These are phyloP conservation scores for Brachionus sp. DNA, from an alignment of 1,140 invertebrate species.

Conservation along the genomic window DNA sequence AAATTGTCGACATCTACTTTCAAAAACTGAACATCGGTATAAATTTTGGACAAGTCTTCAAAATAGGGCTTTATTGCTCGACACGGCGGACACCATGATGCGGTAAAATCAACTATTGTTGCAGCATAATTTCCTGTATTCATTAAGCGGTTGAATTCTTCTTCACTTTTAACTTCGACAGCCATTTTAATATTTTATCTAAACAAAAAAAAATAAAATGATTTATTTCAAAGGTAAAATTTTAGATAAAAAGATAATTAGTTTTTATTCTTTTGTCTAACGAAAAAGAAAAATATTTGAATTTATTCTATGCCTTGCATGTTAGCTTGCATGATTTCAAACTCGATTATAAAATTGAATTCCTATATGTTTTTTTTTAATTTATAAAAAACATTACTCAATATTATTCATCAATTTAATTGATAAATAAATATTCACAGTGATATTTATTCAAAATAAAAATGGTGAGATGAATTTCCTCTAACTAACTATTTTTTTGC, in stretches of 20 bases:
- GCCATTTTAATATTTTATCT: constrained; percentile 18
- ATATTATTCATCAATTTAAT: not conserved
- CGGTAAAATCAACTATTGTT: constrained; percentile 43
- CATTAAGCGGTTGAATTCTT: constrained; percentile 17
- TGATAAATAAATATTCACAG: not conserved
- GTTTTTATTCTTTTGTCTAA: not conserved
- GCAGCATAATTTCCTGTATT: not conserved
- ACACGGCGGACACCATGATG: constrained; percentile 44
- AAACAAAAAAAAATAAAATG: not conserved
- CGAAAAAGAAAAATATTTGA: not conserved
- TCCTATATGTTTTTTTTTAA: not conserved
- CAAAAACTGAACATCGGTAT: constrained; percentile 38
- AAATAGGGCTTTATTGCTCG: constrained; percentile 26
- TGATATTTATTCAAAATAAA: not conserved
- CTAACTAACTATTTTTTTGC: not conserved
- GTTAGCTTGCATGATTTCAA: not conserved
- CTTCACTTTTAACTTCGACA: constrained; percentile 21
- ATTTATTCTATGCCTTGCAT: not conserved
- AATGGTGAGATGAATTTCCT: not conserved
- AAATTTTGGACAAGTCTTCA: constrained; percentile 40
- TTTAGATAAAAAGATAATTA: not conserved
- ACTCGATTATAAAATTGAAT: not conserved
- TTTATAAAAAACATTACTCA: not conserved
- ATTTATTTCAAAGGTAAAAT: not conserved
- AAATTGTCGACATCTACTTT: constrained; percentile 40